Evolutionary conservation across 2,888 invertebrate genomes (phyloP), one percentile per base, ranked within the genome.

Genomic region (Chloroclysta siterata): DNA sequence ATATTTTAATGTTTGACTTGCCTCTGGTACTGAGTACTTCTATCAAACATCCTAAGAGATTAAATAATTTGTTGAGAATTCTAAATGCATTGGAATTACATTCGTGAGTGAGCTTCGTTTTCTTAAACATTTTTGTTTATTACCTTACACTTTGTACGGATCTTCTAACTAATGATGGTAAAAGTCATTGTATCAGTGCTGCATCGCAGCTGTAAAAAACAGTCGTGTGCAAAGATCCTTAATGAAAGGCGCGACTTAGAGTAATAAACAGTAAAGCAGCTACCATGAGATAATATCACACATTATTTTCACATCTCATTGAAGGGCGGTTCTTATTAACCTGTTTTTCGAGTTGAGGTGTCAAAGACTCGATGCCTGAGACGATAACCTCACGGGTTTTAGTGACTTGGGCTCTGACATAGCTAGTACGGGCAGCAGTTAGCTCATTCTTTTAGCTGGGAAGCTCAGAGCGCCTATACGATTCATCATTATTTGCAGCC

Each of bases 251-350:
- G 73, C 77, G 77, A 80, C 80, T 85, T 83, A 82, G 81, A 84
- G 79, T 83, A 81, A 85, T 82, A 83, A 79, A 74, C 66, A 64
- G 69, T 68, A 72, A 72, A 72, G 70, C 73, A 70, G 71, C 74
- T 76, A 77, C 77, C 72, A 72, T 60, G 69, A 77, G 83, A 86
- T 89, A 85, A 84, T 81, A 86, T 87, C 87, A 81, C 82, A 84
- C 84, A 84, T 88, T 84, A 89, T 87, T 86, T 84, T 85, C 83
- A 83, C 84, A 84, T 87, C 79, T 88, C 84, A 85, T 85, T 85
- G 84, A 83, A 79, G 78, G 75, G 78, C 74, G 73, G 79, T 80
- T 79, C 73, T 80, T 84, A 77, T 82, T 81, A 87, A 88, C 87
- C 84, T 71, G 87, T 88, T 85, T 81, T 81, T 83, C 81, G 73